phyloP scores from a whole-genome alignment of 2,888 invertebrate species.

The Leptinotarsa peninsularis region DNA sequence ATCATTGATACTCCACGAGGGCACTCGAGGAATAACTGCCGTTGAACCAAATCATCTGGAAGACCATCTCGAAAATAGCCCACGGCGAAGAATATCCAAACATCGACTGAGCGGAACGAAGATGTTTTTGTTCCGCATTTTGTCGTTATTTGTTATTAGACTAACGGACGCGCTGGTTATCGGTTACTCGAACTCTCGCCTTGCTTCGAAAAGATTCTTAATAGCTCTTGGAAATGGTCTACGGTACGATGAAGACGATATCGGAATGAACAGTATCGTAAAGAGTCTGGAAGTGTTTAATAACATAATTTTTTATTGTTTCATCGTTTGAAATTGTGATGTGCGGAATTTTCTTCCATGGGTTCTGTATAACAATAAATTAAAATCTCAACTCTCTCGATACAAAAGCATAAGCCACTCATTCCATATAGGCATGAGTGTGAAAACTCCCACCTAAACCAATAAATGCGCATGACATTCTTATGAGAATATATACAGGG shows the following conservation, averaged over 20 bases:
- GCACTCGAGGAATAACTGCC: not conserved
- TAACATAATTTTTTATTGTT: not conserved
- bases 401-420: too few species aligned
- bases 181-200: constrained; percentile 20
- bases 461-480: too few species aligned
- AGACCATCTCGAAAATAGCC: constrained; percentile 8
- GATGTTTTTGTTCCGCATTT: constrained; percentile 17
- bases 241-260: not conserved
- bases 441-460: too few species aligned
- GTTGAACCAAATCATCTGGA: constrained; percentile 11
- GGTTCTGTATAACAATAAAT: too few species aligned
- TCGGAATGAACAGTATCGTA: not conserved
- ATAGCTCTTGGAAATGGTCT: not conserved
- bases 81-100: constrained; percentile 1
- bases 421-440: too few species aligned
- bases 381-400: too few species aligned
- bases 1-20: constrained; percentile 7
- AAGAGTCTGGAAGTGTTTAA: not conserved
- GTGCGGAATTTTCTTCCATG: too few species aligned
- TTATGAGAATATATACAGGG: too few species aligned
- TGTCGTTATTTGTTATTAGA: constrained; percentile 4
- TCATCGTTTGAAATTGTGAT: too few species aligned
- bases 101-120: constrained; percentile 18
- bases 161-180: constrained; percentile 12
- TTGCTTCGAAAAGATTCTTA: constrained; percentile 6